phyloP scores from a whole-genome alignment of 2,113 vertebrate genomes.

The Oreochromis niloticus region DNA sequence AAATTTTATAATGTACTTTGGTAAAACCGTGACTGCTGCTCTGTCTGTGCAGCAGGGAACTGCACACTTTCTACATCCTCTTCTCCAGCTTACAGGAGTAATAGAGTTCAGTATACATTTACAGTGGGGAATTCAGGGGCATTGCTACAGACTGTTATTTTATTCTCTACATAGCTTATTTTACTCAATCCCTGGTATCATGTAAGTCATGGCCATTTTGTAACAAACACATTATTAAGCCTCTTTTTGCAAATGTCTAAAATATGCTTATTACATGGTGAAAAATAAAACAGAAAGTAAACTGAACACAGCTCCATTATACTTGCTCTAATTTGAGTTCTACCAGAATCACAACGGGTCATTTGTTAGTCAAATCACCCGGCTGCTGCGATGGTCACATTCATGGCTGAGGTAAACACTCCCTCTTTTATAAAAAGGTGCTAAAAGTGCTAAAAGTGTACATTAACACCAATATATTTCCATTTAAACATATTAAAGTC shows the following conservation, averaged over 20 bases:
- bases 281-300: not conserved
- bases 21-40: not conserved
- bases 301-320: slow-evolving; percentile 32
- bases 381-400: not conserved
- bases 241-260: not conserved
- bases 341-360: not conserved
- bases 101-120: not conserved
- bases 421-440: slow-evolving; percentile 6
- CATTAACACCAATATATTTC: not conserved
- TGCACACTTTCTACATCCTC: not conserved
- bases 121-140: not conserved
- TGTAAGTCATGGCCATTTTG: not conserved
- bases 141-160: not conserved
- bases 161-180: slow-evolving; percentile 49
- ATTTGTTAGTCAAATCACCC: slow-evolving; percentile 27
- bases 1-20: not conserved
- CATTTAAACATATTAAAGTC: not conserved
- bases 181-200: slow-evolving; percentile 19
- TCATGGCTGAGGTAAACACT: not conserved
- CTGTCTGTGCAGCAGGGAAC: not conserved
- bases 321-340: not conserved
- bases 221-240: not conserved
- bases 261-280: not conserved
- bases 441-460: not conserved
- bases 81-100: not conserved